phyloP scores from a whole-genome alignment of 2,888 invertebrate species.

The Taenaris catops region DNA sequence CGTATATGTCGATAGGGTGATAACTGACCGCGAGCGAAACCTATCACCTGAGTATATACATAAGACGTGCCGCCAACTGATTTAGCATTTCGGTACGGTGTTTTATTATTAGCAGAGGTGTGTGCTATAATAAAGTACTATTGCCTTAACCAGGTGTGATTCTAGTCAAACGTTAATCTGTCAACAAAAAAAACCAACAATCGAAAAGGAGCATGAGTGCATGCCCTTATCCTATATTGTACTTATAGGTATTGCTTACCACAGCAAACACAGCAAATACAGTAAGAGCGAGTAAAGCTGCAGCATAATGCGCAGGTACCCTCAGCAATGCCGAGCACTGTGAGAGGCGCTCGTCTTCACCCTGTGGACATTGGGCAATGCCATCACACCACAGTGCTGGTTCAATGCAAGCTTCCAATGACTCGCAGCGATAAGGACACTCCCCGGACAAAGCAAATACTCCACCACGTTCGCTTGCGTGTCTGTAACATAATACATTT shows the following conservation, averaged over 20 bases:
- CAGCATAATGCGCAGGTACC: constrained; percentile 86
- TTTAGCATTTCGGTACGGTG: no score
- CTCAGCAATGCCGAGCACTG: constrained; percentile 89
- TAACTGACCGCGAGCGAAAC: no score
- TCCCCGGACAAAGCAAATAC: constrained; percentile 83
- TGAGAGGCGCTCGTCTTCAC: constrained; percentile 88
- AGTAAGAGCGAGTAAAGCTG: constrained; percentile 75
- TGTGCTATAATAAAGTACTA: no score
- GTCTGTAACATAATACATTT: constrained; percentile 47
- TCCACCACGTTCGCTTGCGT: constrained; percentile 71
- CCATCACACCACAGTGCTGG: constrained; percentile 91
- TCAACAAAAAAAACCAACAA: no score
- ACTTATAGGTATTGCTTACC: constrained; percentile 52
- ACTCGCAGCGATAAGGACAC: constrained; percentile 87
- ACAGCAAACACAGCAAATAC: constrained; percentile 66
- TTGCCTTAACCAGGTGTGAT: no score
- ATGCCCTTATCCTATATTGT: no score
- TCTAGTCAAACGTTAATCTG: no score
- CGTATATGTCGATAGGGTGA: no score
- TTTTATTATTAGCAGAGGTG: no score
- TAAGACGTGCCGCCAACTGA: no score
- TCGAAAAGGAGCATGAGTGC: no score
- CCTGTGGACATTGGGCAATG: constrained; percentile 87
- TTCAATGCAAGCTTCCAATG: constrained; percentile 90
- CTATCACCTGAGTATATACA: no score